Evolutionary conservation across 2,113 vertebrate species (phyloP), one percentile per base, ranked within the genome.

Genomic region (Ciconia stormi): DNA sequence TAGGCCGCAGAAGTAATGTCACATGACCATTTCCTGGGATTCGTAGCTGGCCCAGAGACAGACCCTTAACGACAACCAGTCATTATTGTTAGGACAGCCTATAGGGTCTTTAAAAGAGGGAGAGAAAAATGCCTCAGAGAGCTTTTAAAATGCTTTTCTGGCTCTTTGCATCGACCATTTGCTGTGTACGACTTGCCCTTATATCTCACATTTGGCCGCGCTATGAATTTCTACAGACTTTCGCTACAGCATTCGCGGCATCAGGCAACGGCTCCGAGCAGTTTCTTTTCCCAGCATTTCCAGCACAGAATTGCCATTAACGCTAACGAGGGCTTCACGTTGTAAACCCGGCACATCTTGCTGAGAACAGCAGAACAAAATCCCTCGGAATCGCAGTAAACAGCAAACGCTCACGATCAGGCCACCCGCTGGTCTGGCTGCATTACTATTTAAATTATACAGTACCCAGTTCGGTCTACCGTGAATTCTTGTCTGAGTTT

Each of bases 191-290:
- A 47, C 53, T 66, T 78, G 70, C 44, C 66, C 23, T 29, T 20
- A 10, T 5, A 55, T 6, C 38, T 46, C 55, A 36, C 49, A 40
- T 84, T 77, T 89, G 86, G 59, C 61, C 13, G 11, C 3, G 1
- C 14, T 86, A 27, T 40, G 42, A n/a, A 66, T 63, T 74, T 67
- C 46, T n/a, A 22, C 40, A 56, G 71, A 46, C n/a, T 61, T 77
- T 5, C 5, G 4, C 47, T 52, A 11, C 6, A 10, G 63, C 36
- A 25, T 25, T 56, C 1, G 0, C 1, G 7, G 30, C 52, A 74
- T 25, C 36, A 62, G 34, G 34, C 22, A 18, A 21, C 0, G 8
- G 29, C 58, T 46, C 70, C 1, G 0, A 10, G 38, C 9, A 22
- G 32, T 14, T 87, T 53, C 18, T 50, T 71, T 44, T 26, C 14